Evolutionary conservation across 2,113 vertebrate genomes (phyloP).

Genomic region (Bubo blakistoni): DNA sequence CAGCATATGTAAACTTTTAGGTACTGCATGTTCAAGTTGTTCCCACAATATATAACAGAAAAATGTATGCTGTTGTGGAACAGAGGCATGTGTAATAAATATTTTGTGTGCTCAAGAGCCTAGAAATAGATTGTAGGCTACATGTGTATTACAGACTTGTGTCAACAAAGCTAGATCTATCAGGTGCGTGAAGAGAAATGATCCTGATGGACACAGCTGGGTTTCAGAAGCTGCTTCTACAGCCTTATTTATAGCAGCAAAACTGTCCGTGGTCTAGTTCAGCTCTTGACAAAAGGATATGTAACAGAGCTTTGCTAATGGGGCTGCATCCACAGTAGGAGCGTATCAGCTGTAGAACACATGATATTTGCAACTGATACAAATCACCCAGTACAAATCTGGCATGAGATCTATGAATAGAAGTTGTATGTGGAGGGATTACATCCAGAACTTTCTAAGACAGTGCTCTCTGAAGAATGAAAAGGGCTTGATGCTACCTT

Average conservation of each 20-base stretch:
- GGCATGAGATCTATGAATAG: background rate
- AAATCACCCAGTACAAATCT: constrained; percentile 5
- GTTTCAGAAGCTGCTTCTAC: background rate
- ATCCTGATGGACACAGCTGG: background rate
- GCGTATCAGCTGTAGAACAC: background rate
- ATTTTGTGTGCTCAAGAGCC: background rate
- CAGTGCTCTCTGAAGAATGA: background rate
- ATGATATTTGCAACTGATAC: background rate
- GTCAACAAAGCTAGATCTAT: background rate
- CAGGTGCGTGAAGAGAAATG: background rate
- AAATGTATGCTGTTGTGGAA: background rate
- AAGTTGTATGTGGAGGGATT: background rate
- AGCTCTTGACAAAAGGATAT: constrained; percentile 5
- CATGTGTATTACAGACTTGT: background rate
- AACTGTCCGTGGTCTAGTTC: background rate
- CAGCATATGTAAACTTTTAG: constrained; percentile 2
- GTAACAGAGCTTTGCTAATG: background rate
- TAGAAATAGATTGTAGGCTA: background rate
- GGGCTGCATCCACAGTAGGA: background rate
- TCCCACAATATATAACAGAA: background rate
- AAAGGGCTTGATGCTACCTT: background rate
- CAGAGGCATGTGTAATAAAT: background rate
- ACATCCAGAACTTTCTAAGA: background rate
- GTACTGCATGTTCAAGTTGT: background rate
- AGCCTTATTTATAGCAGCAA: background rate